Evolutionary conservation across 2,113 vertebrate genomes (phyloP).

Genomic region (Oceanites oceanicus): DNA sequence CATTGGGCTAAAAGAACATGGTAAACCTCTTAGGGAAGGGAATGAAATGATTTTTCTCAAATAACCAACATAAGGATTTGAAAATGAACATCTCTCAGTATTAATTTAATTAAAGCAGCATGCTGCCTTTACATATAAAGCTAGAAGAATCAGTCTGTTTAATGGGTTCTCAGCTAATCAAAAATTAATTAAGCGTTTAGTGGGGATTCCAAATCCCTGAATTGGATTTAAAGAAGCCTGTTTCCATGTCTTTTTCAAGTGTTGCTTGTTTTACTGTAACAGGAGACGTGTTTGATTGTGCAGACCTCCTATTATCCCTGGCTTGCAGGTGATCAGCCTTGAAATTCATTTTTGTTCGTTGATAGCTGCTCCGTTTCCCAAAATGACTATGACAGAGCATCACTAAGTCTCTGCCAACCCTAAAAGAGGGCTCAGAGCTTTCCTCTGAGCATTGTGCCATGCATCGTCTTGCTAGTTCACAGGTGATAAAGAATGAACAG

Average conservation of each 20-base stretch:
- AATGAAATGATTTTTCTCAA: slow-evolving; percentile 71
- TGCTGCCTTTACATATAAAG: slow-evolving; percentile 74
- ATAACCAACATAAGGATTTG: slow-evolving; percentile 76
- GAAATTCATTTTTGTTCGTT: slow-evolving; percentile 58
- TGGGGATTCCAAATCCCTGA: slow-evolving; percentile 77
- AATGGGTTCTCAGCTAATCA: slow-evolving; percentile 84
- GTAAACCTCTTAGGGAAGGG: slow-evolving; percentile 73
- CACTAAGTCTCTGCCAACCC: slow-evolving; percentile 58
- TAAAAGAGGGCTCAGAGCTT: slow-evolving; percentile 45
- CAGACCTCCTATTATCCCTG: slow-evolving; percentile 61
- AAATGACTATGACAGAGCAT: slow-evolving; percentile 62
- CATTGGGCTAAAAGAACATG: slow-evolving; percentile 47
- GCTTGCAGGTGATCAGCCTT: slow-evolving; percentile 62
- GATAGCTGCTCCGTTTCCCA: slow-evolving; percentile 15
- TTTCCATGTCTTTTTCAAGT: slow-evolving; percentile 67
- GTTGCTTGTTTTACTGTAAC: slow-evolving; percentile 71
- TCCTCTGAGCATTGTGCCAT: neutral
- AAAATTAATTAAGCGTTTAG: slow-evolving; percentile 86
- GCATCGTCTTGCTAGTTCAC: neutral
- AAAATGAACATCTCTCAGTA: slow-evolving; percentile 73
- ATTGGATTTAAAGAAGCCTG: slow-evolving; percentile 75
- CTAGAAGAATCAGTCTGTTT: slow-evolving; percentile 77
- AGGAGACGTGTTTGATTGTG: slow-evolving; percentile 63
- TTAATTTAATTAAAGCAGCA: slow-evolving; percentile 84
- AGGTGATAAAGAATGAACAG: neutral